Base-by-base conservation (phyloP, 2,888 invertebrate genomes). In the Anodontia alba region DNA sequence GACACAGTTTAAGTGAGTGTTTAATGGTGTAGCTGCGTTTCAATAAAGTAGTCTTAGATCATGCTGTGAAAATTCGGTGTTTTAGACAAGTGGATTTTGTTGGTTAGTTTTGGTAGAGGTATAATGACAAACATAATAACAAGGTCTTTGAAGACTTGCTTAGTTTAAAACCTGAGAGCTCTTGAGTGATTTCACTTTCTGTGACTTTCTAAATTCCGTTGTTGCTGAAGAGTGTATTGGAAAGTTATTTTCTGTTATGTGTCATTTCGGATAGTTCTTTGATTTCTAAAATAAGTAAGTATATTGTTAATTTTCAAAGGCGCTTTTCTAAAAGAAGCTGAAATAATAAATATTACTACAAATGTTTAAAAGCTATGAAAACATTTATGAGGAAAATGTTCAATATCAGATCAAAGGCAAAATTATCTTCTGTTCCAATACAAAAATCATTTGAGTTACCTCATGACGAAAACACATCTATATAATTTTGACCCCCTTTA, bases 1-100 rank as follows among this genome's bases (percentile, higher is more conserved):
- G 43, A 69, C 43, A 43, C 69, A 42, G 69, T 43, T 69, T 69
- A 69, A 69, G 42, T 23, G 42, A 69, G 29, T 62, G 62, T 31
- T 62, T 17, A 62, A 62, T 62, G 15, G 69, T 43, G 42, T 20
- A 69, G 42, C 29, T 69, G 69, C 29, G 26, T 43, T 69, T 46
- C 23, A 69, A 69, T 69, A 17, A 46, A 43, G 26, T 26, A 69
- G 46, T 29, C 20, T 26, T 42, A 2, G 33, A 29, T 69, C 69
- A 1, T 23, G 69, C 69, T 69, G 69, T 46, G 69, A 46, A 43
- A 69, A 46, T 69, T 69, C 23, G 29, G 42, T 43, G 43, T 46
- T 42, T 69, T 26, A 42, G 8, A 69, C 69, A 62, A 62, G 62
- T 33, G 62, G 62, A 62, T 62, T 38, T 62, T 62, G 62, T 62